These are phyloP conservation scores for Cotesia typhae DNA, from an alignment of 1,140 invertebrate genomes.

Conservation along the genomic window DNA sequence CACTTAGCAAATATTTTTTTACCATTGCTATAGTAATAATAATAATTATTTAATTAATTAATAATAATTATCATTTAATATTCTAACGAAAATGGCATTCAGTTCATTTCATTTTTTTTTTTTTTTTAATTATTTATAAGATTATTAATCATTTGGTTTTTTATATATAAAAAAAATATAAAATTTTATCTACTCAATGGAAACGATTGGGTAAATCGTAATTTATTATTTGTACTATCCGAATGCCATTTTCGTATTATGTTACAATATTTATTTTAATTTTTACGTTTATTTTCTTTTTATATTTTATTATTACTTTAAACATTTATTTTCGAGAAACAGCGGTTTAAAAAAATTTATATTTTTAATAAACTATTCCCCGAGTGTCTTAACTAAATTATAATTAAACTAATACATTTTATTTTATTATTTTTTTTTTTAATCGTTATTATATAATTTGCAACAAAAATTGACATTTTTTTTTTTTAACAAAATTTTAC, in stretches of 20 bases:
- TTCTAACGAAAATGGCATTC: conserved; percentile 65
- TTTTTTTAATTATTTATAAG: conserved; percentile 54
- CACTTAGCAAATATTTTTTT: conserved; percentile 53
- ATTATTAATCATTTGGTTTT: conserved; percentile 54
- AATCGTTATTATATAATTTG: background rate
- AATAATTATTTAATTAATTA: no score
- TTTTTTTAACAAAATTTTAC: no score
- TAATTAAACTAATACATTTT: conserved; percentile 4
- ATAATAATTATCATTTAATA: conserved; percentile 46
- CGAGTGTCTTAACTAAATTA: conserved; percentile 38
- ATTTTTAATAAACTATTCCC: conserved; percentile 27
- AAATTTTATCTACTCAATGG: conserved; percentile 63
- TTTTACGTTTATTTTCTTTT: conserved; percentile 34
- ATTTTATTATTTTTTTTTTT: conserved; percentile 20
- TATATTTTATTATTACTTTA: background rate
- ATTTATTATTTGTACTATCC: conserved; percentile 63
- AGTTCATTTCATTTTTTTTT: conserved; percentile 40
- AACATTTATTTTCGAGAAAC: background rate
- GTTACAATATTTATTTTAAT: conserved; percentile 50
- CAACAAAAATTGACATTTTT: no score
- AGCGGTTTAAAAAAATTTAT: conserved; percentile 8
- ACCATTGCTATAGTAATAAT: no score
- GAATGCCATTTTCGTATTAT: conserved; percentile 65
- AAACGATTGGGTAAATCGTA: conserved; percentile 58
- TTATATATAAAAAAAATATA: conserved; percentile 68